Percentiles rank a stretch among this genome's conserved stretches.
Evolutionary conservation across 2,113 vertebrate genomes (phyloP).

Genomic region (Chrysochloris asiatica): DNA sequence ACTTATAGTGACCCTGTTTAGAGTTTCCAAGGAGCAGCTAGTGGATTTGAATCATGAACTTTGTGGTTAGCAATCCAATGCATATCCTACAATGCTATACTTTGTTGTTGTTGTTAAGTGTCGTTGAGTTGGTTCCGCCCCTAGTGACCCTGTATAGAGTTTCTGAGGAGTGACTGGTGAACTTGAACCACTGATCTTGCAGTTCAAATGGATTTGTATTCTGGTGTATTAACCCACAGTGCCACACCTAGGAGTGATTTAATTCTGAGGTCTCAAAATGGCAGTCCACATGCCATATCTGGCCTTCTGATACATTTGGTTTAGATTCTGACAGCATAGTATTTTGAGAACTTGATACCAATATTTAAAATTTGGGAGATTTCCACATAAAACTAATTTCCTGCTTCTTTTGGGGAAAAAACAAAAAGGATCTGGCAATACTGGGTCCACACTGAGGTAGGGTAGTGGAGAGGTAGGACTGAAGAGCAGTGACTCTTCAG

Average conservation of each 20-base stretch:
- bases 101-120: too few relatives aligned
- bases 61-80: too few relatives aligned
- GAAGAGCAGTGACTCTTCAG: not conserved
- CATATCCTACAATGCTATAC: too few relatives aligned
- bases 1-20: too few relatives aligned
- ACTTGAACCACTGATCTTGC: too few relatives aligned
- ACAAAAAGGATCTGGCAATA: not conserved
- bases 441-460: not conserved
- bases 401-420: not conserved
- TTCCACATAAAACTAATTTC: constrained; percentile 42
- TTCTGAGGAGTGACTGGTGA: too few relatives aligned
- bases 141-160: too few relatives aligned
- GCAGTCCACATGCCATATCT: not conserved
- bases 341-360: constrained; percentile 41
- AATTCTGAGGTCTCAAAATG: not conserved
- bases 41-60: too few relatives aligned
- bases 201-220: too few relatives aligned
- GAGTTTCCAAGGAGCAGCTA: too few relatives aligned
- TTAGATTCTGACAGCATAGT: not conserved
- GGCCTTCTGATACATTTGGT: constrained; percentile 6
- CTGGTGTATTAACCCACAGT: too few relatives aligned
- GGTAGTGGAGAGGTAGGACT: not conserved
- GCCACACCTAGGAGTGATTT: not conserved
- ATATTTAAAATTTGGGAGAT: not conserved
- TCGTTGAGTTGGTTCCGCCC: too few relatives aligned